Evolutionary conservation across 2,113 vertebrate genomes (phyloP).

Genomic region (Madoqua kirkii): DNA sequence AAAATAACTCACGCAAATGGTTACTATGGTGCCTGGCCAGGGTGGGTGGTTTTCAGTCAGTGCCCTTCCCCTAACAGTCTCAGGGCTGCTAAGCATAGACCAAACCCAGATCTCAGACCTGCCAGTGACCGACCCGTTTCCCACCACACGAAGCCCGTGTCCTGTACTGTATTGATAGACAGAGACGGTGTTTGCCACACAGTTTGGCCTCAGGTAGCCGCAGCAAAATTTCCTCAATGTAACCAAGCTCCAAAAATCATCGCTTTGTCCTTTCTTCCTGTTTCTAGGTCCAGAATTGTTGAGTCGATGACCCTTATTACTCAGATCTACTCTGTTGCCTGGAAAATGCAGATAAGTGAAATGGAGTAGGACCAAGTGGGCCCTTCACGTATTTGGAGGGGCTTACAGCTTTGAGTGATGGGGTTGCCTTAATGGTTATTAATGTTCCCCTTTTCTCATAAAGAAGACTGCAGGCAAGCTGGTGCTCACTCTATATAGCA

Average conservation of each 20-base stretch:
- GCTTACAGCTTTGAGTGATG: background rate
- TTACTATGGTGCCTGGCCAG: background rate
- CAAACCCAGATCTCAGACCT: background rate
- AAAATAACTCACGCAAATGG: background rate
- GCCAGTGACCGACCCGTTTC: background rate
- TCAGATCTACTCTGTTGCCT: background rate
- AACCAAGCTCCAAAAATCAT: background rate
- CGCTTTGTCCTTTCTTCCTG: background rate
- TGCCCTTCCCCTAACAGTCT: background rate
- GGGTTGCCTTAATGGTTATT: background rate
- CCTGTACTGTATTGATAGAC: background rate
- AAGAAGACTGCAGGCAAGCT: background rate
- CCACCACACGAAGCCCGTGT: too few relatives aligned
- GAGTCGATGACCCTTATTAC: background rate
- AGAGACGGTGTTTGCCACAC: background rate
- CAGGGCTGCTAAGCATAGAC: background rate
- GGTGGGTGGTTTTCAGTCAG: background rate
- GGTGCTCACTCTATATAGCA: background rate
- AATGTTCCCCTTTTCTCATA: background rate
- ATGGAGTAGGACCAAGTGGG: background rate
- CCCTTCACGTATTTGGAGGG: background rate
- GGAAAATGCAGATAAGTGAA: background rate
- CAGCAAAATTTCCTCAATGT: background rate
- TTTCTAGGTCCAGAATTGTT: background rate
- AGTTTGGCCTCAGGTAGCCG: background rate